Evolutionary conservation across 2,797 vertebrate genomes (phyloP), one percentile per base, ranked within the genome.

Genomic region (Crotalus adamanteus): DNA sequence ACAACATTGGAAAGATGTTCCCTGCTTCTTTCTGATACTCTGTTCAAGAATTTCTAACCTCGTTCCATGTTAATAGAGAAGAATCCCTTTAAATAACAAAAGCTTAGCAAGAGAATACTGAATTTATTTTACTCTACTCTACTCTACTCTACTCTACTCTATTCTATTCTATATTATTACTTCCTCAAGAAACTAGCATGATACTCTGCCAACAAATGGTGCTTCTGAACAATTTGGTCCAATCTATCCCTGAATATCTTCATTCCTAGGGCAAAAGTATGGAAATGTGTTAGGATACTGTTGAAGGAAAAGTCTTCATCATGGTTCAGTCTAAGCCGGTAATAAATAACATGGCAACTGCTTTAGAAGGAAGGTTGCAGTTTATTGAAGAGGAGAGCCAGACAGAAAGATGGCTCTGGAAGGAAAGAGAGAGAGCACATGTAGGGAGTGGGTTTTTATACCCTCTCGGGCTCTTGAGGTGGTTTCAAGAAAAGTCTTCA

Each of bases 211-310:
- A 60, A 47, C 37, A 92, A 51, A 89, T 53, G 16, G 47, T 56
- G 69, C n/a, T 92, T 92, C 61, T 92, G 56, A 92, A 60, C 8
- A 85, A 89, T 14, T 20, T 85, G 69, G 69, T 88, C 47, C 14
- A 51, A 55, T 31, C 69, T 85, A n/a, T 42, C 37, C 37, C 37
- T 47, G 73, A 83, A 83, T 83, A 47, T 25, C 73, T 47, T 47
- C 37, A 47, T 83, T 83, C 37, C 73, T 83, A 83, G 37, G 73
- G 20, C 9, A 83, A 47, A 83, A 47, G 3, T 83, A 83, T 9
- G 0, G 28, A 87, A 87, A 90, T 65, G 47, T 26, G 6, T 53
- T 31, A 31, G 12, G n/a, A 53, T 53, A 53, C 51, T 53, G 9
- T 53, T 53, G 9, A 53, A 53, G 51, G 51, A 53, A 53, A 53